Conservation (phyloP, 2,113 vertebrate species). For the Xiphophorus hellerii region DNA sequence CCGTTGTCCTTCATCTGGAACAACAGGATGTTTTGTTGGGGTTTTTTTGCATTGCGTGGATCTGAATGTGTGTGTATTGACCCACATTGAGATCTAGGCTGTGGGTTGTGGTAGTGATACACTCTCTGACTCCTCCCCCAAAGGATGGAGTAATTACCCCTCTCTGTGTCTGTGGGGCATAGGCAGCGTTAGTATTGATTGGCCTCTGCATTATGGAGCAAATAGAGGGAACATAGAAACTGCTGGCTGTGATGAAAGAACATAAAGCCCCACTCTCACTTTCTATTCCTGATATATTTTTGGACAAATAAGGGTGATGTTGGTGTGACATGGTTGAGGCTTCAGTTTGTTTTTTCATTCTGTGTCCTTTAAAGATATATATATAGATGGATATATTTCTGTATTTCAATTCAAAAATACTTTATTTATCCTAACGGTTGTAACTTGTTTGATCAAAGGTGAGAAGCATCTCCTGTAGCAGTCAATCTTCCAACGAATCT, state of each 20-base stretch:
- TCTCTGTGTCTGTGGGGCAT: conserved; percentile 9
- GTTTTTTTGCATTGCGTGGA: conserved; percentile 10
- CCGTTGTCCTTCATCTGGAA: conserved; percentile 34
- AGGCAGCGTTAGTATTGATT: conserved; percentile 54
- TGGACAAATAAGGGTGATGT: neutral
- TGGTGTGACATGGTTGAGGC: neutral
- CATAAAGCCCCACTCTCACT: neutral
- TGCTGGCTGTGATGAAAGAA: too few species aligned
- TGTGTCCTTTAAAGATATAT: too few species aligned
- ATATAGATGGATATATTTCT: too few species aligned
- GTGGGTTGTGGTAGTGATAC: conserved; percentile 40
- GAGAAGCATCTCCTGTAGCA: too few species aligned
- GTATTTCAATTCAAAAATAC: too few species aligned
- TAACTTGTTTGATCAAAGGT: too few species aligned
- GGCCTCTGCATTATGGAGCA: conserved; percentile 35
- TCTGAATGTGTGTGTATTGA: conserved; percentile 49
- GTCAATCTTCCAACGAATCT: too few species aligned
- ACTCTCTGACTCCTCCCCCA: conserved; percentile 35
- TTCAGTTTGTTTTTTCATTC: neutral
- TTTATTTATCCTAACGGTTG: too few species aligned
- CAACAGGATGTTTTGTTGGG: conserved; percentile 25
- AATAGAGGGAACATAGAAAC: conserved; percentile 15
- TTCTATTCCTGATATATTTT: neutral
- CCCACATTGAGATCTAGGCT: conserved; percentile 65
- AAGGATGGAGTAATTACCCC: conserved; percentile 62